Evolutionary conservation across 1,140 invertebrate species (phyloP).

Genomic region (Brachionus angularis): DNA sequence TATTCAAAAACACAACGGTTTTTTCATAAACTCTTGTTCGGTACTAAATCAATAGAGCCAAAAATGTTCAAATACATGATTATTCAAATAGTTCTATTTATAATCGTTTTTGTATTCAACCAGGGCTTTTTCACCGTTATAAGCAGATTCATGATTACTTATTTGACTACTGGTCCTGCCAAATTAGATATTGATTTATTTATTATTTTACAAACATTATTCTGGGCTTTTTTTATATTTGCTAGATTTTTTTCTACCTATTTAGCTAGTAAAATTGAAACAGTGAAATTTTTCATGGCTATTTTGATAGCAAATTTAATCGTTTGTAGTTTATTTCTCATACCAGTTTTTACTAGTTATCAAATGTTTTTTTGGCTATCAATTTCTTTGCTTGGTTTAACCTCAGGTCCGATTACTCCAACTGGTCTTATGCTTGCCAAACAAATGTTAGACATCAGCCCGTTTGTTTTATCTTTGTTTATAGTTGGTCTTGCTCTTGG

Average conservation of each 20-base stretch:
- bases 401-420: slow-evolving; percentile 14
- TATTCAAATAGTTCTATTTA: slow-evolving; percentile 1
- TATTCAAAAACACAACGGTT: background rate
- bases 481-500: slow-evolving; percentile 17
- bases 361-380: slow-evolving; percentile 8
- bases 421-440: slow-evolving; percentile 29
- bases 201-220: slow-evolving; percentile 16
- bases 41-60: background rate
- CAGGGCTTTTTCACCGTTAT: slow-evolving; percentile 38
- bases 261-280: slow-evolving; percentile 24
- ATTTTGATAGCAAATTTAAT: slow-evolving; percentile 18
- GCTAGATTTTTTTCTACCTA: slow-evolving; percentile 14
- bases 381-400: slow-evolving; percentile 1
- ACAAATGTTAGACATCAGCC: slow-evolving; percentile 11
- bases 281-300: slow-evolving; percentile 4
- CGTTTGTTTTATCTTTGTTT: slow-evolving; percentile 37
- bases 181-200: slow-evolving; percentile 13
- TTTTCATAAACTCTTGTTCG: background rate
- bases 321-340: slow-evolving; percentile 4
- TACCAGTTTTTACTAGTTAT: background rate
- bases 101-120: slow-evolving; percentile 19
- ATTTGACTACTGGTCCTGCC: slow-evolving; percentile 33
- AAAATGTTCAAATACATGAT: background rate
- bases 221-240: slow-evolving; percentile 37
- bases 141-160: slow-evolving; percentile 39